These are phyloP conservation scores for Poeciliopsis presidionis DNA, from an alignment of 2,797 vertebrate species.

Conservation along the genomic window DNA sequence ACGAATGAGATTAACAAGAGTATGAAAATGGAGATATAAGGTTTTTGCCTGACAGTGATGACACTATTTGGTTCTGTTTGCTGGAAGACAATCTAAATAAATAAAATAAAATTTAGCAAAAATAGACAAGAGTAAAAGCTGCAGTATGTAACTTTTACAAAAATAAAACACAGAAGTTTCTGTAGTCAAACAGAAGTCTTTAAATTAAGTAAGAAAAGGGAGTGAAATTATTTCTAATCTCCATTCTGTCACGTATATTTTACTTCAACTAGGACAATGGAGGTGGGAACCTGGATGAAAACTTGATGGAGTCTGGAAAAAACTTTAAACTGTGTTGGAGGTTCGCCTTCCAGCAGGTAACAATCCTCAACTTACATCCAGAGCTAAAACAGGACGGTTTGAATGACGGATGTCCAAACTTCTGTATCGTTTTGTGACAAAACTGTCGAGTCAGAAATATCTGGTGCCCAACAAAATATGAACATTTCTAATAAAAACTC, in stretches of 20 bases:
- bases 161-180: too few relatives aligned
- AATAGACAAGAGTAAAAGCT: neutral
- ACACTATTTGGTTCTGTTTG: neutral
- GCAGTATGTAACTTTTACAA: too few relatives aligned
- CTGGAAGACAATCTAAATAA: neutral
- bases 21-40: neutral
- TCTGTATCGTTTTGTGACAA: too few relatives aligned
- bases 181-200: too few relatives aligned
- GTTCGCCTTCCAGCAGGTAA: neutral
- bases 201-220: too few relatives aligned
- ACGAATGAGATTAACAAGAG: neutral
- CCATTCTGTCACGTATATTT: neutral
- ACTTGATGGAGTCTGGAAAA: neutral
- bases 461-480: too few relatives aligned
- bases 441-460: too few relatives aligned
- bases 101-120: neutral
- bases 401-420: neutral
- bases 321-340: neutral
- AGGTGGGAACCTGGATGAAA: neutral
- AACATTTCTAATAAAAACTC: too few relatives aligned
- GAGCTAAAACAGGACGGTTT: neutral
- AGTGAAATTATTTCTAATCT: too few relatives aligned
- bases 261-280: neutral
- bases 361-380: neutral
- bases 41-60: neutral